Evolutionary conservation across 2,888 invertebrate genomes (phyloP).

Genomic region (Scelioninae gen. 1): DNA sequence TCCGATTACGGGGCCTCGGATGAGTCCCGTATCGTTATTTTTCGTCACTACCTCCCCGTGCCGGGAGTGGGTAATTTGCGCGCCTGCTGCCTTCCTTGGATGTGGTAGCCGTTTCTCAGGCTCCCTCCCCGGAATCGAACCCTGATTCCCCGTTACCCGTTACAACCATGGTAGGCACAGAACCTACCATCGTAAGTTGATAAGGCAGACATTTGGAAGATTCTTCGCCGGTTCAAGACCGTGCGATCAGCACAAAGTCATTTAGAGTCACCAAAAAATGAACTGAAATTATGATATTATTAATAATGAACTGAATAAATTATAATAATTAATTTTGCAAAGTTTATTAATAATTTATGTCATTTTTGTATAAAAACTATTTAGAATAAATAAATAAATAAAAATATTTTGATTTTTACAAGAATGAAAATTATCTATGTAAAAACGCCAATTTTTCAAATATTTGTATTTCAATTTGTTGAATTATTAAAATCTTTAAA

Average conservation of each 20-base stretch:
- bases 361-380: too few species aligned
- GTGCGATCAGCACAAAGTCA: conserved; percentile 82
- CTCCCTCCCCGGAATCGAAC: conserved; percentile 90
- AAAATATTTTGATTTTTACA: too few species aligned
- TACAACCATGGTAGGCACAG: conserved; percentile 82
- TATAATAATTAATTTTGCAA: too few species aligned
- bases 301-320: too few species aligned
- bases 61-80: conserved; percentile 88
- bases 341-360: too few species aligned
- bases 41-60: conserved; percentile 88
- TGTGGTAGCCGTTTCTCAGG: conserved; percentile 89
- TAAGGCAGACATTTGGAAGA: conserved; percentile 89
- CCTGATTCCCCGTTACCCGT: conserved; percentile 91
- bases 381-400: too few species aligned
- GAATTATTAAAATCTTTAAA: too few species aligned
- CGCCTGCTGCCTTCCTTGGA: conserved; percentile 90
- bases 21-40: conserved; percentile 88
- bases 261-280: conserved; percentile 85
- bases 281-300: too few species aligned
- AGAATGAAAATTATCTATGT: too few species aligned
- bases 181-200: conserved; percentile 85
- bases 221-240: conserved; percentile 83
- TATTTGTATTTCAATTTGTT: too few species aligned
- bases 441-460: too few species aligned
- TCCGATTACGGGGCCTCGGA: conserved; percentile 77